These are phyloP conservation scores for Celastrina argiolus DNA, from an alignment of 2,888 invertebrate genomes.

Conservation along the genomic window DNA sequence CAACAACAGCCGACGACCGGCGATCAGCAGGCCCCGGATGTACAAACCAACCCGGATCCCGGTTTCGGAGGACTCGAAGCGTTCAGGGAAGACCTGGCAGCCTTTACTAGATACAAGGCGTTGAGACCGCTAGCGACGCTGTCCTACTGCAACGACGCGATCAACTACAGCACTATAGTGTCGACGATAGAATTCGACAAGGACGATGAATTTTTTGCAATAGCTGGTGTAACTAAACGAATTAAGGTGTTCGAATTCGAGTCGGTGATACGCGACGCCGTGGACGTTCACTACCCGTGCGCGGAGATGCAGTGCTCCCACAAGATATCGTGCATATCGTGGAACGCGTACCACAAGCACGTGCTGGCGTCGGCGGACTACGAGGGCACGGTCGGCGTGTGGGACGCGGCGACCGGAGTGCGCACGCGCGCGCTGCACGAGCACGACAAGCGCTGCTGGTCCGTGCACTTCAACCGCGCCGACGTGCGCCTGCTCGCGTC, in stretches of 20 bases:
- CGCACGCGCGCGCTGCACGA: slow-evolving; percentile 83
- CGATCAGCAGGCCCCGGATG: slow-evolving; percentile 40
- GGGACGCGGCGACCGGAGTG: slow-evolving; percentile 91
- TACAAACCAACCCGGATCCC: slow-evolving; percentile 42
- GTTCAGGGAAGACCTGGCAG: slow-evolving; percentile 90
- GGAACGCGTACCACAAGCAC: slow-evolving; percentile 92
- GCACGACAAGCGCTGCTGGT: slow-evolving; percentile 97
- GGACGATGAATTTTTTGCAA: slow-evolving; percentile 96
- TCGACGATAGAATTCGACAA: slow-evolving; percentile 97
- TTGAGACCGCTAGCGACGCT: slow-evolving; percentile 90
- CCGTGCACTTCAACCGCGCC: slow-evolving; percentile 94
- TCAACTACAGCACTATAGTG: slow-evolving; percentile 90
- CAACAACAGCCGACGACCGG: slow-evolving; percentile 35
- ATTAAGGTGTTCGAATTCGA: slow-evolving; percentile 96
- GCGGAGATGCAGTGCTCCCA: slow-evolving; percentile 94
- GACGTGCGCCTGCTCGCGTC: slow-evolving; percentile 94
- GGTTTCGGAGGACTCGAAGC: slow-evolving; percentile 79
- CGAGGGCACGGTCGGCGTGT: slow-evolving; percentile 94
- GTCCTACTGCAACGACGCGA: slow-evolving; percentile 92
- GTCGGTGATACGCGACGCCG: slow-evolving; percentile 88
- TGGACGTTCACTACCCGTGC: slow-evolving; percentile 95
- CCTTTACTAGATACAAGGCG: slow-evolving; percentile 85
- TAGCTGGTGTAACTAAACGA: slow-evolving; percentile 95
- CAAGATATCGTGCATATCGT: slow-evolving; percentile 95
- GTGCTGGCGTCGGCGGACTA: slow-evolving; percentile 95